phyloP scores from a whole-genome alignment of 30 jellyfish, hydroid and myxozoan genomes.

The Catostylus mosaicus region DNA sequence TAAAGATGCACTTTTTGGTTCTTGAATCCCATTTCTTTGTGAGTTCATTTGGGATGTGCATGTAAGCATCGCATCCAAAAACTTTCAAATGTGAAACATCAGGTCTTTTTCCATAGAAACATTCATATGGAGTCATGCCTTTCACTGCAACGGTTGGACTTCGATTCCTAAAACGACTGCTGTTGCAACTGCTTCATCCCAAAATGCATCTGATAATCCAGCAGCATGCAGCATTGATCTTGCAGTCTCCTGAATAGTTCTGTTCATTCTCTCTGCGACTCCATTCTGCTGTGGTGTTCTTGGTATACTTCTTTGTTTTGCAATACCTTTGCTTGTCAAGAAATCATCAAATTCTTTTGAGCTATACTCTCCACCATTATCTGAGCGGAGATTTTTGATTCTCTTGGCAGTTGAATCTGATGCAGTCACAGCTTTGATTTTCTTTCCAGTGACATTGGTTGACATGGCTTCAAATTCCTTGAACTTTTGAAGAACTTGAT shows the following conservation, averaged over 20 bases:
- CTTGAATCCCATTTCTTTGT: conserved; percentile 38
- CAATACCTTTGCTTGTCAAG: conserved; percentile 26
- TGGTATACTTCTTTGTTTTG: conserved; percentile 22
- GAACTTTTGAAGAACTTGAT: conserved; percentile 37
- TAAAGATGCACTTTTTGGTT: conserved; percentile 41
- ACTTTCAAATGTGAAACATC: conserved; percentile 32
- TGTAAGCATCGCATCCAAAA: conserved; percentile 42
- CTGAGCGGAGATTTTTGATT: conserved; percentile 13
- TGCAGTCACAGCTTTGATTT: conserved; percentile 11
- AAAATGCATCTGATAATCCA: conserved; percentile 19
- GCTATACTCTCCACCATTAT: conserved; percentile 67
- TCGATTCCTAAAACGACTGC: conserved; percentile 16
- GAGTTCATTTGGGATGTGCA: conserved; percentile 38
- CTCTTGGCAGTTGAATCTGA: too few relatives aligned
- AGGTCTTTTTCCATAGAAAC: conserved; percentile 11
- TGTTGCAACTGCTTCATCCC: conserved; percentile 16
- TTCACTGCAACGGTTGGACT: conserved; percentile 34
- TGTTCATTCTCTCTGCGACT: too few relatives aligned
- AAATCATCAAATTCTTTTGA: conserved; percentile 42
- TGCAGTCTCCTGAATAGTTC: conserved; percentile 4
- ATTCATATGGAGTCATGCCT: too few relatives aligned
- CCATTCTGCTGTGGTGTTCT: conserved; percentile 51
- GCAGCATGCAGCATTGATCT: conserved; percentile 53
- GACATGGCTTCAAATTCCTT: conserved; percentile 40
- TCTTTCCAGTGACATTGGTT: conserved; percentile 30